A percentile compares a stretch with the other conserved stretches of the same genome.
phyloP scores from a whole-genome alignment of 2,888 invertebrate genomes.

The Drosophila quasianomalipes region DNA sequence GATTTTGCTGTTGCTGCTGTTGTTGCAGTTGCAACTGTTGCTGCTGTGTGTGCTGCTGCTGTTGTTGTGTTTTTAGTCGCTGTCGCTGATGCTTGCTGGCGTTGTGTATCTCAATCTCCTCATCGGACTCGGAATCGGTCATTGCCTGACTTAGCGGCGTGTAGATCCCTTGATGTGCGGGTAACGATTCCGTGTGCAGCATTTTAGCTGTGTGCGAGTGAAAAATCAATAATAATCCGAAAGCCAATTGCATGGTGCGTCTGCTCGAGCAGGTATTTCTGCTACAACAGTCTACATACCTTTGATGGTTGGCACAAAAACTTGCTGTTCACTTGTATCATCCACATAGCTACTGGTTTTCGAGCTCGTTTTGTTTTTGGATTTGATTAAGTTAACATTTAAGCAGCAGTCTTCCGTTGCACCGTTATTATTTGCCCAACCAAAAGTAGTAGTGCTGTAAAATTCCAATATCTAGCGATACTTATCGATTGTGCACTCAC shows the following conservation, averaged over 20 bases:
- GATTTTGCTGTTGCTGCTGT: slow-evolving; percentile 55
- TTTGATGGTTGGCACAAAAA: slow-evolving; percentile 68
- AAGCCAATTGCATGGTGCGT: slow-evolving; percentile 7
- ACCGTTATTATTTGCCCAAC: slow-evolving; percentile 3
- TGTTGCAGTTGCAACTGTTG: slow-evolving; percentile 49
- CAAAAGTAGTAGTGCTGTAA: slow-evolving; percentile 10
- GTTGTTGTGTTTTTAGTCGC: slow-evolving; percentile 52
- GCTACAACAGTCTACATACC: slow-evolving; percentile 44
- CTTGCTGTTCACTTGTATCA: slow-evolving; percentile 66
- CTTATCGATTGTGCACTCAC: background rate
- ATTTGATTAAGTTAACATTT: slow-evolving; percentile 52
- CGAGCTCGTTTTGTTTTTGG: slow-evolving; percentile 13
- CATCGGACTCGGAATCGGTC: slow-evolving; percentile 92
- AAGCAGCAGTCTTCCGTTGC: slow-evolving; percentile 7
- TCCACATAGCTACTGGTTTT: slow-evolving; percentile 76
- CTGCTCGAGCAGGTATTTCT: background rate
- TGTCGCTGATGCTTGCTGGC: slow-evolving; percentile 58
- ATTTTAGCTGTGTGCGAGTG: slow-evolving; percentile 79
- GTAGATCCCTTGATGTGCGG: slow-evolving; percentile 87
- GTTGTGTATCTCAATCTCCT: slow-evolving; percentile 86
- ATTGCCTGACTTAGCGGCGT: slow-evolving; percentile 92
- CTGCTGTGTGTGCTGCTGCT: slow-evolving; percentile 58
- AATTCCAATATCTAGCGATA: background rate
- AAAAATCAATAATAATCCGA: slow-evolving; percentile 77
- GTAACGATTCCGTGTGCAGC: slow-evolving; percentile 84